Percentiles rank a stretch among this genome's conserved stretches.
Evolutionary conservation across 2,113 vertebrate species (phyloP).

Genomic region (Eretmochelys imbricata): DNA sequence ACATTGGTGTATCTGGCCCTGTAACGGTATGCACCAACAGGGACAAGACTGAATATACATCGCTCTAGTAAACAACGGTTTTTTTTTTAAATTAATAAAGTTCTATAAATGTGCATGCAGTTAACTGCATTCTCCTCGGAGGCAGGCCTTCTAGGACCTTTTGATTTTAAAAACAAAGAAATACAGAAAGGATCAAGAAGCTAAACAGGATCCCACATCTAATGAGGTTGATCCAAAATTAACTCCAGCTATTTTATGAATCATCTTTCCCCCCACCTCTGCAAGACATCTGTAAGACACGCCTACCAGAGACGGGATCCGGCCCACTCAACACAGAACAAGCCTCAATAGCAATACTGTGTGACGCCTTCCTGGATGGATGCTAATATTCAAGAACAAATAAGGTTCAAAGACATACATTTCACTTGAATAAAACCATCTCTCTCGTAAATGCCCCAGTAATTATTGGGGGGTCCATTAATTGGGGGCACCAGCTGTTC

Average conservation of each 20-base stretch:
- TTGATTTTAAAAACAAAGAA: constrained; percentile 22
- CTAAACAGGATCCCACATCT: background rate
- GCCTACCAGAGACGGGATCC: background rate
- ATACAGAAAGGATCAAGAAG: constrained; percentile 33
- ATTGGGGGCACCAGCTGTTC: constrained; percentile 57
- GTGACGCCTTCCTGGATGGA: background rate
- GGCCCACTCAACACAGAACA: background rate
- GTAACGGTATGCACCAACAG: background rate
- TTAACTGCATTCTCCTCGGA: background rate
- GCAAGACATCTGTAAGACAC: background rate
- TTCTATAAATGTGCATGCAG: background rate
- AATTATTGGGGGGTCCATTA: constrained; percentile 51
- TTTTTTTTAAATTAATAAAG: background rate
- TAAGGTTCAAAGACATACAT: constrained; percentile 7
- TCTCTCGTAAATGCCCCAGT: background rate
- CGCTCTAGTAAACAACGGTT: background rate
- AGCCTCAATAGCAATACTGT: background rate
- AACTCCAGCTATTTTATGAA: constrained; percentile 29
- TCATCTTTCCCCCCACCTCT: background rate
- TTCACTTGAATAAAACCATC: background rate
- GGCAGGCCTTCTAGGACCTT: background rate
- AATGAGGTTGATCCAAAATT: background rate
- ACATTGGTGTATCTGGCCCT: background rate
- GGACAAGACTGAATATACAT: background rate
- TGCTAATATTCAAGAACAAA: background rate